Evolutionary conservation across 2,888 invertebrate species (phyloP), one percentile per base, ranked within the genome.

Genomic region (Sinohyriopsis cumingii): DNA sequence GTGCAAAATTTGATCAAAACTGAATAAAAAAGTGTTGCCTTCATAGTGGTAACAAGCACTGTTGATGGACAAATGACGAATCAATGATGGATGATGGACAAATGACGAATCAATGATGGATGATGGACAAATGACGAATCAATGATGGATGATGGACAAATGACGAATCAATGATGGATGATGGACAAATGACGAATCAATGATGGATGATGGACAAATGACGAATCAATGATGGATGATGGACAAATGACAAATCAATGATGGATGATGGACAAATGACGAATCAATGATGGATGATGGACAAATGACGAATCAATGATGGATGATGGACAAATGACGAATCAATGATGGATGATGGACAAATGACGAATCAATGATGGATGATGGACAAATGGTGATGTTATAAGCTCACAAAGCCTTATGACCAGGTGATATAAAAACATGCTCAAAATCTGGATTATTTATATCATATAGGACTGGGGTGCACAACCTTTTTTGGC

Each of bases 61-160:
- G 22, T 65, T 59, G 25, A 22, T 59, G 24, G 24, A 15, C 5
- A 22, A 18, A 59, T 25, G 22, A 59, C 33, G 22, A n/a, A 55
- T 45, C 33, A 28, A 65, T 56, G 22, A 65, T 55, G 65, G 65
- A 22, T 59, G 25, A 22, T 59, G 24, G 24, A 15, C 5, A 22
- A 18, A 59, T 25, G 22, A 59, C 33, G 22, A n/a, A 55, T 45
- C 33, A 28, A 65, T 56, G 22, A 65, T 55, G 65, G 65, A 22
- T 59, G 25, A 22, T 59, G 24, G 24, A 15, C 5, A 22, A 18
- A 59, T 25, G 22, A 59, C 33, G 22, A n/a, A 55, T 45, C 33
- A 28, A 65, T 56, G 22, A 65, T 55, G 65, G 65, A 22, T 59
- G 25, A 22, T 59, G 24, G 24, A 15, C 5, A 22, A 18, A 59